Evolutionary conservation across 2,113 vertebrate genomes (phyloP).

Genomic region (Petroica traversi): DNA sequence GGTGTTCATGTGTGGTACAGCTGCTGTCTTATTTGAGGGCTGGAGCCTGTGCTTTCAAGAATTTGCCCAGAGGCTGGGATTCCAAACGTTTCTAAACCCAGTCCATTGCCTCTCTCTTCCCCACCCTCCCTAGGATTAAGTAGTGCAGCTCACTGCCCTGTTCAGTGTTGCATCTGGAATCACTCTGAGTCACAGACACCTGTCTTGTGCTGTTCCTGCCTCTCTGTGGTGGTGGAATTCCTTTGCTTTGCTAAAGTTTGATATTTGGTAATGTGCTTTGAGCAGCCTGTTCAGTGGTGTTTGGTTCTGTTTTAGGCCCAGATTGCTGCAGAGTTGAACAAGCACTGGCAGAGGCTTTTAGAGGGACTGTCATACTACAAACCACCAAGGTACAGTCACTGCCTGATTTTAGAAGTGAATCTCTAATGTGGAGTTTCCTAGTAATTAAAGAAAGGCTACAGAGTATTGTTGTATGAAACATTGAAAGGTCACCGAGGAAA

Average conservation of each 20-base stretch:
- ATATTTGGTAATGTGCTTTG: background rate
- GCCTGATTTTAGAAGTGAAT: background rate
- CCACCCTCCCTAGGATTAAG: background rate
- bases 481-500: background rate
- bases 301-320: slow-evolving; percentile 79
- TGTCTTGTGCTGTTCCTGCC: background rate
- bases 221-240: background rate
- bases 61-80: background rate
- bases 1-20: background rate
- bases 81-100: background rate
- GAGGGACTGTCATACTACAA: slow-evolving; percentile 91
- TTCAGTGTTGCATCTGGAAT: background rate
- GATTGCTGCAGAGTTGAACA: slow-evolving; percentile 88
- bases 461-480: background rate
- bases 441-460: background rate
- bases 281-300: background rate
- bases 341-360: slow-evolving; percentile 86
- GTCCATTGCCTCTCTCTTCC: background rate
- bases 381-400: slow-evolving; percentile 84
- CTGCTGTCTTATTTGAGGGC: background rate
- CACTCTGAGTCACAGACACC: background rate
- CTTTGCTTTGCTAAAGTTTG: background rate
- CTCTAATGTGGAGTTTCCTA: background rate
- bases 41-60: background rate
- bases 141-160: background rate